Evolutionary conservation across 2,797 vertebrate genomes (phyloP).

Genomic region (Gallinago stenura): DNA sequence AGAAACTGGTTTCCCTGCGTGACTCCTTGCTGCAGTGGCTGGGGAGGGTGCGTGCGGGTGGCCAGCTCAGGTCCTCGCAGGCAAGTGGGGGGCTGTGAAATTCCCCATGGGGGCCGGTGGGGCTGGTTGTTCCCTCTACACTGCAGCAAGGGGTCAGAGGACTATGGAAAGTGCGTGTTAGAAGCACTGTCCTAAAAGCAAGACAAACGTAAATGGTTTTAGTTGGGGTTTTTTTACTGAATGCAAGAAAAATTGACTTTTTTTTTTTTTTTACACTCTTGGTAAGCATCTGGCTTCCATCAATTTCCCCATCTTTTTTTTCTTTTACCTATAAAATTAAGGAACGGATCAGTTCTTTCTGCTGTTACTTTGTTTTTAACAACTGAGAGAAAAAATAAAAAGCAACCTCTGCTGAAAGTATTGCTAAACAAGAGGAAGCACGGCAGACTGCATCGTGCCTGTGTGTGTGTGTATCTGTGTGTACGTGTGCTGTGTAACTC

Average conservation of each 20-base stretch:
- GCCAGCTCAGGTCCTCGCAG: not conserved
- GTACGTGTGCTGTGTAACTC: no score
- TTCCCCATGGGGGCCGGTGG: not conserved
- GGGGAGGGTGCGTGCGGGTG: rapidly evolving
- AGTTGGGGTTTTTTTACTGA: not conserved
- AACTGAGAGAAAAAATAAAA: not conserved
- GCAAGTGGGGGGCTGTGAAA: not conserved
- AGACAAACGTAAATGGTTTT: not conserved
- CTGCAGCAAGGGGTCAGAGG: not conserved
- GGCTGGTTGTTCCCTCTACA: not conserved
- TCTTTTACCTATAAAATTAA: not conserved
- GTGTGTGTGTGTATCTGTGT: no score
- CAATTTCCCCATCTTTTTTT: not conserved
- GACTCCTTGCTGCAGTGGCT: not conserved
- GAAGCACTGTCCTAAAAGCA: not conserved
- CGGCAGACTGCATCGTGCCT: no score
- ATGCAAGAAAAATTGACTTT: not conserved
- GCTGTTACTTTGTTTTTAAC: not conserved
- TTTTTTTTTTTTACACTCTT: not conserved
- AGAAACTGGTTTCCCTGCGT: not conserved
- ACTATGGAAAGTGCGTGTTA: not conserved
- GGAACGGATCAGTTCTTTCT: not conserved
- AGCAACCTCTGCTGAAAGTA: no score
- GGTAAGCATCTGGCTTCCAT: not conserved
- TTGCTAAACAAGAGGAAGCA: no score